These are phyloP conservation scores for Lanius ludovicianus DNA, from an alignment of 2,113 vertebrate genomes.

Conservation along the genomic window DNA sequence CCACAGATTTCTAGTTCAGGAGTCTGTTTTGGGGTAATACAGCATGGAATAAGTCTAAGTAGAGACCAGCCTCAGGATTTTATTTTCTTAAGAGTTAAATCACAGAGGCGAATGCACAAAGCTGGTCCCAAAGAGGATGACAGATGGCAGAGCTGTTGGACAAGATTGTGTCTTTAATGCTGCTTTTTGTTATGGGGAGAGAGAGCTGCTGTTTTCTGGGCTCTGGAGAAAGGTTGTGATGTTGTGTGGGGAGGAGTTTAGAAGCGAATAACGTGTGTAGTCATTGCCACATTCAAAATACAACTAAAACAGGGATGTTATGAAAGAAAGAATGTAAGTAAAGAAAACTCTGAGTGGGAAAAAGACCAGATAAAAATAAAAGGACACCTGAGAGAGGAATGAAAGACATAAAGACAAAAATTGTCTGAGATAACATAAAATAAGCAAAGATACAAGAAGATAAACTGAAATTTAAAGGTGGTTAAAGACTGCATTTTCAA, in stretches of 20 bases:
- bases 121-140: neutral
- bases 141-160: neutral
- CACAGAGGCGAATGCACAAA: neutral
- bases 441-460: neutral
- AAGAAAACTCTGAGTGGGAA: neutral
- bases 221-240: neutral
- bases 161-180: neutral
- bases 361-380: neutral
- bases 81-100: neutral
- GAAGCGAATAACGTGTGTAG: neutral
- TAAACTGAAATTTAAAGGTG: neutral
- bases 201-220: neutral
- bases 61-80: neutral
- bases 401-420: neutral
- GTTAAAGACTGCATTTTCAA: neutral
- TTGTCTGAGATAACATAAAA: neutral
- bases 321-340: neutral
- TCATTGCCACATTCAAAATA: neutral
- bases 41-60: neutral
- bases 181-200: neutral
- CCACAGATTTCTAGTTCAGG: neutral
- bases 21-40: neutral
- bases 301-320: neutral
- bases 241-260: fast-evolving
- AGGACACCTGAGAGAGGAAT: neutral